Base-by-base conservation (phyloP, 2,888 invertebrate genomes). In the Fissipunctia ypsillon region DNA sequence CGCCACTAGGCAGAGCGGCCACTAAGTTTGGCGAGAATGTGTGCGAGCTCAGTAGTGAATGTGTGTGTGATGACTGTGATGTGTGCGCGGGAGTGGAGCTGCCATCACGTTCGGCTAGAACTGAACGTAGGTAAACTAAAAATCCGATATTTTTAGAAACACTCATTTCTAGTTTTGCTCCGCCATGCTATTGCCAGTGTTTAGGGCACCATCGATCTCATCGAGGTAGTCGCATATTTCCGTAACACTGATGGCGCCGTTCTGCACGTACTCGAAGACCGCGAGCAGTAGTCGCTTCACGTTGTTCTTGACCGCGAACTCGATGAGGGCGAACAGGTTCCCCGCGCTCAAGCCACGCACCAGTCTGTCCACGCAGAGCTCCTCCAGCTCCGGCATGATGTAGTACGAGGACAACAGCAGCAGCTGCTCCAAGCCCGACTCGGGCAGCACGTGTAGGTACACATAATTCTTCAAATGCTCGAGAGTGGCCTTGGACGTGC, bases 381-480 rank as follows among this genome's bases (percentile, higher is more conserved):
- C 88, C 71, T 93, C 91, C 54, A 93, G 83, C 48, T 91, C 92
- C 16, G 90, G 89, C 88, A 93, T 93, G 85, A 92, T 90, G 70
- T 92, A 93, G 61, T 88, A 91, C 0, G 90, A 86, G 2, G 93
- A 89, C 2, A 93, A 81, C 0, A 92, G 80, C 56, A 93, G 66
- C 4, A 93, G 83, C 57, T 92, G 91, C 48, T 90, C 88, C 48
- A 93, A 70, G 0, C 89, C 92, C 0, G 70, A 71, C 0, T 90
- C 86, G 0, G 93, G 93, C 7, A 93, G 67, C 5, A 66, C 86
- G 16, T 66, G 57, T 35, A 92, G 80, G 73, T 93, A 93, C 4
- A 93, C 79, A 76, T 91, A 93, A 76, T 88, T 84, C 76, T 93
- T 93, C 0, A 93, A 79, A 52, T 90, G 84, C 61, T 93, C 88